phyloP scores from a whole-genome alignment of 2,113 vertebrate species.

The Corythaixoides concolor region DNA sequence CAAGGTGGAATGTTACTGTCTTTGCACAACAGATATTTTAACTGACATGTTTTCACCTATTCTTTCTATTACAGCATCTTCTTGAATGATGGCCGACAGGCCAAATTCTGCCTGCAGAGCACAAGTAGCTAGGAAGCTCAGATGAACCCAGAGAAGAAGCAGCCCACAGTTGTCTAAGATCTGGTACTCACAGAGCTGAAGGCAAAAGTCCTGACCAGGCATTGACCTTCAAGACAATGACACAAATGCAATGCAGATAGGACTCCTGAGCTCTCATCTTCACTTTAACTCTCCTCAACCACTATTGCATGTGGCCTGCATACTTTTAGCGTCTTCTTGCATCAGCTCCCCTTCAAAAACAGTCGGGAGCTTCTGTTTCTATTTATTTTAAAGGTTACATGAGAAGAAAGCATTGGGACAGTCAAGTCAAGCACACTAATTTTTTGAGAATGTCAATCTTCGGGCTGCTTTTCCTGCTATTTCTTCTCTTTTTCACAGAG shows the following conservation, averaged over 20 bases:
- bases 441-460: background rate
- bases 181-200: background rate
- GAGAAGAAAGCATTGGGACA: background rate
- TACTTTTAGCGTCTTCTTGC: background rate
- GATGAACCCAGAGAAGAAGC: background rate
- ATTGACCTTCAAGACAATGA: background rate
- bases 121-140: background rate
- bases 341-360: background rate
- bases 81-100: background rate
- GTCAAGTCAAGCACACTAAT: background rate
- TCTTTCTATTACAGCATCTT: background rate
- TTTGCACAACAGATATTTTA: background rate
- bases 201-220: background rate
- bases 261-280: background rate
- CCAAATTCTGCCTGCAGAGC: background rate
- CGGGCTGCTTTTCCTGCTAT: background rate
- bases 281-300: background rate
- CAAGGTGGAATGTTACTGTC: background rate
- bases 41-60: background rate
- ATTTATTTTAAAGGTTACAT: background rate
- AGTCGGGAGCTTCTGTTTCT: background rate
- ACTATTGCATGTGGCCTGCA: background rate
- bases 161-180: rapidly evolving
- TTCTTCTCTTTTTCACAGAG: background rate
- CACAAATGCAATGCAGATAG: background rate